These are phyloP conservation scores for Lutjanus argentimaculatus DNA, from an alignment of 2,797 vertebrate species.

Conservation along the genomic window DNA sequence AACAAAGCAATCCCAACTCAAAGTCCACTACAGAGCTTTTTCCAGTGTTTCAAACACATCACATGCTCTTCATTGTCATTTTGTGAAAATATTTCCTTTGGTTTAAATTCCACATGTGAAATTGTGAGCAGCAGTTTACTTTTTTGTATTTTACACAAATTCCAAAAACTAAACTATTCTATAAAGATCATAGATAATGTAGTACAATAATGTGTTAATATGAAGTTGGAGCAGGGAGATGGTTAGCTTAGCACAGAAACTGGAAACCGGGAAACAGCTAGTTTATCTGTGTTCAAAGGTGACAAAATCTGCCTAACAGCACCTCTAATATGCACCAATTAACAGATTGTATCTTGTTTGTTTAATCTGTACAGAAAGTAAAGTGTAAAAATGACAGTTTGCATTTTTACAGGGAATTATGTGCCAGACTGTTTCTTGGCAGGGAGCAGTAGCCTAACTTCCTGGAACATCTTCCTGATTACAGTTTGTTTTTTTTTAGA, in stretches of 20 bases:
- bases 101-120: not conserved
- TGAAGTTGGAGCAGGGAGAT: not conserved
- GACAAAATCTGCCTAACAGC: not conserved
- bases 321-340: not conserved
- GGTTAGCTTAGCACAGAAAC: conserved; percentile 5
- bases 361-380: not conserved
- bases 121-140: too few species aligned
- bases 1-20: too few species aligned
- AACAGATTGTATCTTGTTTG: not conserved
- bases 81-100: not conserved
- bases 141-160: too few species aligned
- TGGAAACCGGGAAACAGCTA: not conserved
- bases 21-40: not conserved
- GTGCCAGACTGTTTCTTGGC: too few species aligned
- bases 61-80: not conserved
- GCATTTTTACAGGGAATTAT: not conserved
- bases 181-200: too few species aligned
- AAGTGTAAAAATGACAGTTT: not conserved
- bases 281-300: not conserved
- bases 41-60: not conserved
- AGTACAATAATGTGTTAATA: not conserved
- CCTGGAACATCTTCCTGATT: not conserved
- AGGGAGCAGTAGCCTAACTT: too few species aligned
- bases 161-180: too few species aligned
- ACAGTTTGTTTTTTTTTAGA: too few species aligned